These are phyloP conservation scores for Danaus chrysippus DNA, from an alignment of 2,888 invertebrate species.

Conservation along the genomic window DNA sequence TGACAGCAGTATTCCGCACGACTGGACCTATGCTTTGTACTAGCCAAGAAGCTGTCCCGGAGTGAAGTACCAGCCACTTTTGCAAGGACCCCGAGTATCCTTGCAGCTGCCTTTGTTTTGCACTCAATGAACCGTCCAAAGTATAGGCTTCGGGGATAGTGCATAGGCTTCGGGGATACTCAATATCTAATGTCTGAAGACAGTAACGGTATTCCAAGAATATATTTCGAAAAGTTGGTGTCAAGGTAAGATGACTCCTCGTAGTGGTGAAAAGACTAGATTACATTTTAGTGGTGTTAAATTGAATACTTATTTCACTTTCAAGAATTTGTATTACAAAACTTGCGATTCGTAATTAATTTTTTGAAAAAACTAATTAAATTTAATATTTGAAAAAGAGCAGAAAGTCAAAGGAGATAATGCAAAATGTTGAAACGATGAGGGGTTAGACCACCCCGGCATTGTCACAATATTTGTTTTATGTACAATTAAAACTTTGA, in stretches of 20 bases:
- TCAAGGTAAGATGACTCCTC: not conserved
- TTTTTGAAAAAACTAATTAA: too few relatives aligned
- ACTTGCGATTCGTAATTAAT: too few relatives aligned
- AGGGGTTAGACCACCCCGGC: too few relatives aligned
- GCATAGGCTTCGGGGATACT: not conserved
- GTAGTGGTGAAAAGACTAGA: not conserved
- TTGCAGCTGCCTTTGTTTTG: constrained; percentile 2
- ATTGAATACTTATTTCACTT: too few relatives aligned
- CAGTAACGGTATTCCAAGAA: not conserved
- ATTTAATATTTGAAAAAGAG: too few relatives aligned
- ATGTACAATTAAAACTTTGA: too few relatives aligned
- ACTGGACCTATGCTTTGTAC: not conserved
- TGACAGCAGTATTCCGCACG: not conserved
- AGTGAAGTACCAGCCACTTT: not conserved
- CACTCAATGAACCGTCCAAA: not conserved
- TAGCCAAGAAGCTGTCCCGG: not conserved
- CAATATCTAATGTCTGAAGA: constrained; percentile 3
- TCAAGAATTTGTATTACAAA: too few relatives aligned
- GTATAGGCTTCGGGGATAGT: not conserved
- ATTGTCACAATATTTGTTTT: too few relatives aligned
- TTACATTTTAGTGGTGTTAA: not conserved
- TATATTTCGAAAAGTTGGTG: constrained; percentile 8
- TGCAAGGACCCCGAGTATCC: not conserved
- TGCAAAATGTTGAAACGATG: too few relatives aligned
- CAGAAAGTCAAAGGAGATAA: too few relatives aligned